These are phyloP conservation scores for Latrodectus geometricus DNA, from an alignment of 1,140 invertebrate species.

Conservation along the genomic window DNA sequence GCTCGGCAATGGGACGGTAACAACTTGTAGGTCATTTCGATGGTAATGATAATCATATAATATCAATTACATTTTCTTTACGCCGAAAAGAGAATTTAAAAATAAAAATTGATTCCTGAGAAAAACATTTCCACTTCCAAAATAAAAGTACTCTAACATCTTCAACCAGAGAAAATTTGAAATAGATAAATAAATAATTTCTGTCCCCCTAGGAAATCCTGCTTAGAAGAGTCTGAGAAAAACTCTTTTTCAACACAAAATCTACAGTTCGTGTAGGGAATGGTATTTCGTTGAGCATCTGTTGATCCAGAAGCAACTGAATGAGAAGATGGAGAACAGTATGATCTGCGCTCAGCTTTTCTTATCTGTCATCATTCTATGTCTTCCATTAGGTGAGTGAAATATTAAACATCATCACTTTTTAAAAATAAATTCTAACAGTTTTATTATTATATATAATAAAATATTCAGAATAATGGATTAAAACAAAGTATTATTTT, in stretches of 20 bases:
- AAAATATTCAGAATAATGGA: too few relatives aligned
- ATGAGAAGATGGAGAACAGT: constrained; percentile 55
- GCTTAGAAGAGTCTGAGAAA: neutral
- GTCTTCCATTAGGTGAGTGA: constrained; percentile 58
- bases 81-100: neutral
- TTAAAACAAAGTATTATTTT: too few relatives aligned
- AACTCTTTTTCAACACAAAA: neutral
- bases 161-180: neutral
- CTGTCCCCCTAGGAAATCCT: neutral
- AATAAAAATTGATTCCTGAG: neutral
- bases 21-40: constrained; percentile 48
- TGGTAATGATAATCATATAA: constrained; percentile 9
- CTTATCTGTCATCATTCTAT: constrained; percentile 59
- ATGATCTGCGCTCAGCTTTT: constrained; percentile 46
- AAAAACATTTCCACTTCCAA: neutral
- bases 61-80: neutral
- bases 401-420: too few relatives aligned
- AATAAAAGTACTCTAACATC: neutral
- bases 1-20: constrained; percentile 36
- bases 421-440: too few relatives aligned
- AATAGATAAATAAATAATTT: neutral
- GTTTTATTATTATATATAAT: too few relatives aligned
- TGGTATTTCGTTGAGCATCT: constrained; percentile 31
- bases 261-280: neutral
- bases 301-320: constrained; percentile 30